Percentiles rank a stretch among this genome's conserved stretches.
Evolutionary conservation across 2,888 invertebrate genomes (phyloP).

Genomic region (Cyrtodaria siliqua): DNA sequence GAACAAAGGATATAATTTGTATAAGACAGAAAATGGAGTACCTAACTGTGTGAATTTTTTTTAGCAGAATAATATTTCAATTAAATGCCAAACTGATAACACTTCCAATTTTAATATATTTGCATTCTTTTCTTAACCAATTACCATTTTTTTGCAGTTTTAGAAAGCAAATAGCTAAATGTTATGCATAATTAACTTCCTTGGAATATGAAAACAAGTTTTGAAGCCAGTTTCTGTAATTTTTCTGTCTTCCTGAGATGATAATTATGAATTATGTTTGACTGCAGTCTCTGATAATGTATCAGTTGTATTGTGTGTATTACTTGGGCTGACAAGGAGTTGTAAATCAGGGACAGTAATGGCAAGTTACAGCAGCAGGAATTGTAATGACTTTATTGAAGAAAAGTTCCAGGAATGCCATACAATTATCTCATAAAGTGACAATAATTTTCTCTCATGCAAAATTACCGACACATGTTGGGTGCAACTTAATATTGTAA

Average conservation of each 20-base stretch:
- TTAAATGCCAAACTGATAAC: too few species aligned
- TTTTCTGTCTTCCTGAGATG: slow-evolving; percentile 21
- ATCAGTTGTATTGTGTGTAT: slow-evolving; percentile 5
- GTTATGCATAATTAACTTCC: slow-evolving; percentile 1
- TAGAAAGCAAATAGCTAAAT: background rate
- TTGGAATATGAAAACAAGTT: background rate
- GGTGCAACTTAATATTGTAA: too few species aligned
- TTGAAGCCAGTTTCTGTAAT: slow-evolving; percentile 10
- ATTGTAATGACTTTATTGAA: background rate
- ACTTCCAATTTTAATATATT: too few species aligned
- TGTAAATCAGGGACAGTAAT: slow-evolving; percentile 23
- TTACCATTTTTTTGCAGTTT: background rate
- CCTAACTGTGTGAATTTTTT: too few species aligned
- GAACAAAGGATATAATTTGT: too few species aligned
- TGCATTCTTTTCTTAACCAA: too few species aligned
- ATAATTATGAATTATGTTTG: slow-evolving; percentile 22
- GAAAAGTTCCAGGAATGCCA: too few species aligned
- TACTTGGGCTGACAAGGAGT: slow-evolving; percentile 4
- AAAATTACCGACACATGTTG: too few species aligned
- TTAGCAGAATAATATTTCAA: too few species aligned
- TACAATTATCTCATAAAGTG: too few species aligned
- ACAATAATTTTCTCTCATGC: too few species aligned
- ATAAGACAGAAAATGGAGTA: too few species aligned
- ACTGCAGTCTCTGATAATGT: background rate
- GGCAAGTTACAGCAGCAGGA: slow-evolving; percentile 17